Evolutionary conservation across 2,797 vertebrate species (phyloP), one percentile per base, ranked within the genome.

Genomic region (Helarctos malayanus): DNA sequence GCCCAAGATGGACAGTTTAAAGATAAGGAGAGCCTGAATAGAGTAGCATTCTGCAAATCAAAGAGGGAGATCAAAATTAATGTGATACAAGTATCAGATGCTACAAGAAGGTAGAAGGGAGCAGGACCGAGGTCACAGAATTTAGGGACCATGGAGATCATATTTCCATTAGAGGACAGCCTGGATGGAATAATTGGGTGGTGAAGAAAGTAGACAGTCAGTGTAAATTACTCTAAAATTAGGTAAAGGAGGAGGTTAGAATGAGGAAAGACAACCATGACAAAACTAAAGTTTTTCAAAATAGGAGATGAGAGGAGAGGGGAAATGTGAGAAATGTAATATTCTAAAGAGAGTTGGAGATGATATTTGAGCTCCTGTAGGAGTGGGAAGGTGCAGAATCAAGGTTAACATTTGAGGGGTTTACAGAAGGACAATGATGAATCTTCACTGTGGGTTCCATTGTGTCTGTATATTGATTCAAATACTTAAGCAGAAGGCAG

Each of bases 221-320:
- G 10, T 71, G 4, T 49, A 71, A n/a, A 45, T 65, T 14, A 47
- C 7, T 32, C 16, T 78, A 61, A 81, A 63, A 35, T 49, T 19
- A 12, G 6, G 21, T 76, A 92, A 59, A 91, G 16, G 41, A 9
- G 56, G 29, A 54, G 11, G 2, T 29, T 23, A 69, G 29, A 59
- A 5, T 84, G 52, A 87, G 18, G 78, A 68, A 18, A 41, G 15
- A 79, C 5, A 38, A 61, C 10, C 10, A 41, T 88, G 32, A 29
- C 45, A 69, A 61, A 85, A 84, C 25, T 38, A 49, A 89, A 57
- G 38, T 38, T 91, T 80, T 90, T 76, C 73, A 63, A 79, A 89
- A n/a, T 54, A 90, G 5, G 12, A 56, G 1, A 29, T 47, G 47
- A 84, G 38, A 81, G 52, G 73, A 56, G 56, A 52, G 61, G 21